Conservation (phyloP, 2,888 invertebrate genomes). For the Pristionchus maxplancki region DNA sequence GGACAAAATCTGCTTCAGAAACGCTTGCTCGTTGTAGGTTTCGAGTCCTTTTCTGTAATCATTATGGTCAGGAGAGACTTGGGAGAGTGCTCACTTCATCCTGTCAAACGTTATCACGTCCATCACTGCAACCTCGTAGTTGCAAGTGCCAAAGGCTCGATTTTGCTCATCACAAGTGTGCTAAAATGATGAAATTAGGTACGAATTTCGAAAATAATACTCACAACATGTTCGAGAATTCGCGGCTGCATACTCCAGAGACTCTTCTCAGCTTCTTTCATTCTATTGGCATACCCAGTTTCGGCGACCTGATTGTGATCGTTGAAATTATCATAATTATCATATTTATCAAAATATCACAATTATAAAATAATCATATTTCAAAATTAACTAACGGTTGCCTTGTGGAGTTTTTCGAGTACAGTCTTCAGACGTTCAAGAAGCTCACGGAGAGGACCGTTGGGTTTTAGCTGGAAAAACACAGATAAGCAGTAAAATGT, state of each 20-base stretch:
- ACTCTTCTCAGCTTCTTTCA: constrained; percentile 55
- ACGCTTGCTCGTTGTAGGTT: constrained; percentile 60
- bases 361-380: no score
- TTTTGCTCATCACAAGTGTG: constrained; percentile 72
- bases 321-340: no score
- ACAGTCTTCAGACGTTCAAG: constrained; percentile 63
- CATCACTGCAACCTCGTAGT: constrained; percentile 63
- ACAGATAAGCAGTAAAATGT: no score
- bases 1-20: constrained; percentile 66
- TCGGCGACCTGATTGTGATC: no score
- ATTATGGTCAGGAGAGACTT: no score
- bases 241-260: constrained; percentile 66
- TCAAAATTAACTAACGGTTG: neutral
- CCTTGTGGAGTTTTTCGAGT: constrained; percentile 54
- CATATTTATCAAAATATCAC: no score
- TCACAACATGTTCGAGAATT: constrained; percentile 57
- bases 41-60: constrained; percentile 56
- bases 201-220: neutral
- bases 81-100: constrained; percentile 63
- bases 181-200: constrained; percentile 52
- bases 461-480: constrained; percentile 66
- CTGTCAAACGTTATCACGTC: constrained; percentile 60
- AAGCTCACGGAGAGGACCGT: constrained; percentile 64
- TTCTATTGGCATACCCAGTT: no score
- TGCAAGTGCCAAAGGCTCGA: constrained; percentile 64